Conservation (phyloP, 2,888 invertebrate genomes). For the Scelioninae gen. 2 region DNA sequence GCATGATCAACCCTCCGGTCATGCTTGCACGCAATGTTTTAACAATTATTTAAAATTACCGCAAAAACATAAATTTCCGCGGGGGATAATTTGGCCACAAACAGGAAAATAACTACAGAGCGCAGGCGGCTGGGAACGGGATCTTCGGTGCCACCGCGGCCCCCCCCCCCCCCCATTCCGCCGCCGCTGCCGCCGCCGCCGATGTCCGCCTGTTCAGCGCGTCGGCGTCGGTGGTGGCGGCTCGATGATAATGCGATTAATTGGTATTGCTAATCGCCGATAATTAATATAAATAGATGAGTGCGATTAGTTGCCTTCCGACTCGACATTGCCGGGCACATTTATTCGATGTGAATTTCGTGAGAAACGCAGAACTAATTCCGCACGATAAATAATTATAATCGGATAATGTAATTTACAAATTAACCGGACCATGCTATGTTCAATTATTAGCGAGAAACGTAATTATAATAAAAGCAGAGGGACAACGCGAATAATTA, state of each 20-base stretch:
- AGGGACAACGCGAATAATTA: constrained; percentile 54
- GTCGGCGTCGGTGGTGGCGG: constrained; percentile 59
- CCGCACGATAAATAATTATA: constrained; percentile 62
- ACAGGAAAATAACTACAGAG: constrained; percentile 74
- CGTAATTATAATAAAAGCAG: constrained; percentile 60
- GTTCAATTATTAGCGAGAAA: constrained; percentile 58
- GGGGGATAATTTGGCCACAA: constrained; percentile 75
- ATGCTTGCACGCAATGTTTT: constrained; percentile 71
- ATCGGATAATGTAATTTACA: constrained; percentile 62
- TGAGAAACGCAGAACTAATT: constrained; percentile 61
- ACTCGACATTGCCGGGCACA: constrained; percentile 59
- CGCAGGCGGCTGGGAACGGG: constrained; percentile 63
- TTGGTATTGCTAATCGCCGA: constrained; percentile 75
- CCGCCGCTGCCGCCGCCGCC: constrained; percentile 39
- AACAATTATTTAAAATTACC: constrained; percentile 75
- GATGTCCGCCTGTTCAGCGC: constrained; percentile 52
- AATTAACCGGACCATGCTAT: constrained; percentile 57
- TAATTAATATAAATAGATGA: constrained; percentile 75
- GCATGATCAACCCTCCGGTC: constrained; percentile 65
- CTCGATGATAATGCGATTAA: constrained; percentile 74
- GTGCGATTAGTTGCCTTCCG: constrained; percentile 71
- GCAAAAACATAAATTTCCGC: constrained; percentile 75
- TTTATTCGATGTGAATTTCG: constrained; percentile 60
- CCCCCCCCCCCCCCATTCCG: constrained; percentile 32
- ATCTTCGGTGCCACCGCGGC: constrained; percentile 64